Percentiles rank a stretch among this genome's conserved stretches.
Evolutionary conservation across 2,797 vertebrate genomes (phyloP).

Genomic region (Podargus strigoides): DNA sequence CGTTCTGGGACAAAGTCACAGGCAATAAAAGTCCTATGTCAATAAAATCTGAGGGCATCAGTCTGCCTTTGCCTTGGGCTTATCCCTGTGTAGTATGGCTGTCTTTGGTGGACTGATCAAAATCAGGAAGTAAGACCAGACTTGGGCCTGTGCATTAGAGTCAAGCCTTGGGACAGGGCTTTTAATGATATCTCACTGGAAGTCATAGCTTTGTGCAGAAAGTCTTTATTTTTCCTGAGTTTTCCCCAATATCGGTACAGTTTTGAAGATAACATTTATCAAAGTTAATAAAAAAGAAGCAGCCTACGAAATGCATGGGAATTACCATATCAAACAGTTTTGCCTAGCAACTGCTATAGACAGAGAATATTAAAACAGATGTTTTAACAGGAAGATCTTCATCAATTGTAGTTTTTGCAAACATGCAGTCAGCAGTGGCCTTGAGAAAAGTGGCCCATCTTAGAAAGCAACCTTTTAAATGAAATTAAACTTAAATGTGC

Average conservation of each 20-base stretch:
- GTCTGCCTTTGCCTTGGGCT: background rate
- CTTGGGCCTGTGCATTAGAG: background rate
- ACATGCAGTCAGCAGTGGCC: background rate
- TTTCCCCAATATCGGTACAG: background rate
- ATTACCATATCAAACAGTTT: background rate
- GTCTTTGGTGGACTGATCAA: background rate
- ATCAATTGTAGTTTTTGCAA: background rate
- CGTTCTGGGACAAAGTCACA: background rate
- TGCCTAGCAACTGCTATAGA: constrained; percentile 2
- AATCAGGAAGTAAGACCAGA: background rate
- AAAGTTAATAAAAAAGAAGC: background rate
- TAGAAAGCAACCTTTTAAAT: constrained; percentile 25
- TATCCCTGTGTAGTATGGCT: background rate
- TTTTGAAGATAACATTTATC: background rate
- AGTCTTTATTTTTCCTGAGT: background rate
- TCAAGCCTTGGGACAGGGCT: background rate
- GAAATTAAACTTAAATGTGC: background rate
- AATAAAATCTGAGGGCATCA: background rate
- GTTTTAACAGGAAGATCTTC: constrained; percentile 14
- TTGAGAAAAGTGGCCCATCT: background rate
- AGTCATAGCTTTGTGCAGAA: background rate
- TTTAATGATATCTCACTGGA: background rate
- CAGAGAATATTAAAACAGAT: constrained; percentile 22
- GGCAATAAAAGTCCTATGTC: background rate
- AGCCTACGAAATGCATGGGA: background rate